Base-by-base conservation (phyloP, 2,888 invertebrate genomes). In the Aspidapion aeneum region DNA sequence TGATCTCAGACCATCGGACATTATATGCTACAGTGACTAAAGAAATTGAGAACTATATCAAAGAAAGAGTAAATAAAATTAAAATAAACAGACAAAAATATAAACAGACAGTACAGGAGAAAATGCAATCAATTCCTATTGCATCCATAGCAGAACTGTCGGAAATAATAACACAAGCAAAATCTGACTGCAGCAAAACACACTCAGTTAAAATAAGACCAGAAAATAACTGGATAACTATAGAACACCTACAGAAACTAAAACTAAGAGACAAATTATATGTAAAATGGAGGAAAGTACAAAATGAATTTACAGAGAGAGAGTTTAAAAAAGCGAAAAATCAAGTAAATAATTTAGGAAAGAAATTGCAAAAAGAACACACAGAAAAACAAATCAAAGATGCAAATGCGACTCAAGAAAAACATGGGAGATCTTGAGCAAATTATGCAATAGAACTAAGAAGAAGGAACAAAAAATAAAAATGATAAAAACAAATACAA, bases 211-310 rank as follows among this genome's bases (percentile, higher is more conserved):
- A 52, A n/a, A n/a, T 52, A n/a, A 52, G 19, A n/a, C 52, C 18
- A 52, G 19, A 52, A 18, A 52, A 52, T 19, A 18, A 52, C 17
- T 52, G 52, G 52, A 52, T 52, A 52, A 52, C 52, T 9, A 52
- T 18, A 52, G 18, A 52, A n/a, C n/a, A 52, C 7, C n/a, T 18
- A 7, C 7, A 18, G 7, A 52, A 19, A 52, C 3, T 17, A n/a
- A 52, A 52, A 52, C 9, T 12, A 48, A 48, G n/a, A 48, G 49
- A 48, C 49, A 48, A 48, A n/a, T n/a, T 48, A 48, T 48, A 48
- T n/a, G 49, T 48, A 12, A 48, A n/a, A 48, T 48, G 49, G n/a
- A 48, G n/a, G n/a, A 52, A 52, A 52, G 19, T 52, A n/a, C 17
- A 17, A 52, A 52, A 35, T 35, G 35, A 35, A 35, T 12, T 5